Conservation (phyloP, 1,140 invertebrate genomes). For the Cydia amplana region DNA sequence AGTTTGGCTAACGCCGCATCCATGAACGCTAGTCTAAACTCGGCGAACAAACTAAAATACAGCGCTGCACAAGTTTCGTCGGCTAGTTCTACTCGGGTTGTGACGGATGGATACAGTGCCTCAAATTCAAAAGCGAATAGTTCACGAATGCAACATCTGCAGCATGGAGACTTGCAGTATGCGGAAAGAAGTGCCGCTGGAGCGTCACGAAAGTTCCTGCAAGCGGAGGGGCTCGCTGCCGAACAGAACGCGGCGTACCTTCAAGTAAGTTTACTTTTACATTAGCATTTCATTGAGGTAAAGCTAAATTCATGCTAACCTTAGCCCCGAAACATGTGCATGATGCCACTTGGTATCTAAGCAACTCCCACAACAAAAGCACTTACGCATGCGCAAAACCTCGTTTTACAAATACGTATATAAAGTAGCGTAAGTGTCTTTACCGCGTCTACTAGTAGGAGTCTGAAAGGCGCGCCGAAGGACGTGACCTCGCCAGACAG, state of each 20-base stretch:
- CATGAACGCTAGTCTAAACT: slow-evolving; percentile 53
- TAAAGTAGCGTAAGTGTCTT: slow-evolving; percentile 13
- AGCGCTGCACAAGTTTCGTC: slow-evolving; percentile 90
- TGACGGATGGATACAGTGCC: slow-evolving; percentile 90
- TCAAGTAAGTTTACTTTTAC: slow-evolving; percentile 58
- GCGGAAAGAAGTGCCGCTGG: slow-evolving; percentile 75
- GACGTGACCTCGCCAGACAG: slow-evolving; percentile 72
- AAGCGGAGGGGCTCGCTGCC: slow-evolving; percentile 72
- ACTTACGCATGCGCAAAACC: slow-evolving; percentile 18
- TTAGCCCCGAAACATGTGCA: not conserved
- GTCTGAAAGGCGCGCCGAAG: slow-evolving; percentile 76
- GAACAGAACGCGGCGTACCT: slow-evolving; percentile 72
- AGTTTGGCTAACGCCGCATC: slow-evolving; percentile 53
- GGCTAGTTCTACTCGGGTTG: slow-evolving; percentile 88
- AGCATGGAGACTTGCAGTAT: slow-evolving; percentile 90
- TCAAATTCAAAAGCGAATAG: slow-evolving; percentile 88
- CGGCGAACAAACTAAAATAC: slow-evolving; percentile 80
- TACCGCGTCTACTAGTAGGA: slow-evolving; percentile 37
- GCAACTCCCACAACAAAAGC: not conserved
- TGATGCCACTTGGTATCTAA: slow-evolving; percentile 10
- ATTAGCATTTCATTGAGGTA: not conserved
- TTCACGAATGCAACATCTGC: slow-evolving; percentile 88
- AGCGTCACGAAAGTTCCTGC: slow-evolving; percentile 65
- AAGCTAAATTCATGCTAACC: not conserved
- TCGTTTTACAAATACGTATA: slow-evolving; percentile 11